Evolutionary conservation across 2,113 vertebrate genomes (phyloP).

Genomic region (Colossoma macropomum): DNA sequence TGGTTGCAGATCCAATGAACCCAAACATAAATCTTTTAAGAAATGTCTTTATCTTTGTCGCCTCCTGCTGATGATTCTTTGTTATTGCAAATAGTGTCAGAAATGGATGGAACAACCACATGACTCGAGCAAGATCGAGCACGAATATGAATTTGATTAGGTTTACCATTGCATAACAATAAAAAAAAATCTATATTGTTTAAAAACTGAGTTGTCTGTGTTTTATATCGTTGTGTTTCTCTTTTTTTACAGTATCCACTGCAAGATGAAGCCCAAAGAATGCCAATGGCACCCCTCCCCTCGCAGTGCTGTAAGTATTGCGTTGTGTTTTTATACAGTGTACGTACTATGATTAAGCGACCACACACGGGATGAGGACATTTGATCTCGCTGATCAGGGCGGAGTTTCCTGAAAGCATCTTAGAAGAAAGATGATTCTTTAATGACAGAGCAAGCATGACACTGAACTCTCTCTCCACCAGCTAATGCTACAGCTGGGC

Average conservation of each 20-base stretch:
- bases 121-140: too few species aligned
- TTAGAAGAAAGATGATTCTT: too few species aligned
- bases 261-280: conserved; percentile 82
- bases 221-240: neutral
- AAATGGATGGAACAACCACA: too few species aligned
- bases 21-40: neutral
- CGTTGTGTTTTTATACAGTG: neutral
- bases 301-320: conserved; percentile 96
- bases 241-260: conserved; percentile 77
- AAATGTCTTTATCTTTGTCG: neutral
- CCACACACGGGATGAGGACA: too few species aligned
- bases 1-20: neutral
- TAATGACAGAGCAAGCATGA: too few species aligned
- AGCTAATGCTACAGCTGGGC: too few species aligned
- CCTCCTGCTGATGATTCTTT: neutral
- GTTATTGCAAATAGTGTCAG: neutral
- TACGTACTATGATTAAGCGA: too few species aligned
- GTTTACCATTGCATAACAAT: too few species aligned
- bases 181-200: neutral
- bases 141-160: neutral
- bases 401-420: too few species aligned
- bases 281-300: conserved; percentile 80
- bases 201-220: neutral
- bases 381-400: too few species aligned
- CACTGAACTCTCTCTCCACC: too few species aligned